Percentiles rank a stretch among this genome's conserved stretches.
phyloP scores from a whole-genome alignment of 2,113 vertebrate species.

The Hypanus sabinus region DNA sequence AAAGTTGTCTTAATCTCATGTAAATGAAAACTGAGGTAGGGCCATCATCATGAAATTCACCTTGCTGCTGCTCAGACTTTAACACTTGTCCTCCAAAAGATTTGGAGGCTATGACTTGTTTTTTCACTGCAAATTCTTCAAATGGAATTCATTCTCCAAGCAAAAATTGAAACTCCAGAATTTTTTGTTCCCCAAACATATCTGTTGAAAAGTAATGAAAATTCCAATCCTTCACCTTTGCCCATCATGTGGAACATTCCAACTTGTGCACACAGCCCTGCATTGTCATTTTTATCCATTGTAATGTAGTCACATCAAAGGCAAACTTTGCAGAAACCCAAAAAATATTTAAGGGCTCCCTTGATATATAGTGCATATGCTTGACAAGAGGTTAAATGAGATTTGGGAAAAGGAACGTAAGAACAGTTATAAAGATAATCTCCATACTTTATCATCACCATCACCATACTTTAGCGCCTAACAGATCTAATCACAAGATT shows the following conservation, averaged over 20 bases:
- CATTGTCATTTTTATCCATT: background rate
- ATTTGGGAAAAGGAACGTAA: background rate
- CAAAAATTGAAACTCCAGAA: background rate
- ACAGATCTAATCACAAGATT: background rate
- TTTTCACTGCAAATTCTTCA: background rate
- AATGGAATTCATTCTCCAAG: background rate
- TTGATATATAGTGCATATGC: background rate
- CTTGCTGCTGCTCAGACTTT: background rate
- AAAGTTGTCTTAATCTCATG: background rate
- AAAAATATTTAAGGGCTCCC: background rate
- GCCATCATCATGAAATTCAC: background rate
- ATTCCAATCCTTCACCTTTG: background rate
- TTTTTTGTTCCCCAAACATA: background rate
- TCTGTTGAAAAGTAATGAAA: background rate
- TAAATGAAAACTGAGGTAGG: background rate
- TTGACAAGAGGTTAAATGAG: background rate
- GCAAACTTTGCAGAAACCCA: background rate
- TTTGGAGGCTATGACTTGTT: background rate
- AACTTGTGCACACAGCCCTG: background rate
- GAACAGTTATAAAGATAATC: background rate
- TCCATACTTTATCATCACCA: too few relatives aligned
- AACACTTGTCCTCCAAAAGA: background rate
- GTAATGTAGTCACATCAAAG: background rate
- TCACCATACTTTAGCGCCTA: background rate
- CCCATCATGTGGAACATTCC: background rate